Conservation (phyloP, 1,140 invertebrate species). For the Triops longicaudatus region DNA sequence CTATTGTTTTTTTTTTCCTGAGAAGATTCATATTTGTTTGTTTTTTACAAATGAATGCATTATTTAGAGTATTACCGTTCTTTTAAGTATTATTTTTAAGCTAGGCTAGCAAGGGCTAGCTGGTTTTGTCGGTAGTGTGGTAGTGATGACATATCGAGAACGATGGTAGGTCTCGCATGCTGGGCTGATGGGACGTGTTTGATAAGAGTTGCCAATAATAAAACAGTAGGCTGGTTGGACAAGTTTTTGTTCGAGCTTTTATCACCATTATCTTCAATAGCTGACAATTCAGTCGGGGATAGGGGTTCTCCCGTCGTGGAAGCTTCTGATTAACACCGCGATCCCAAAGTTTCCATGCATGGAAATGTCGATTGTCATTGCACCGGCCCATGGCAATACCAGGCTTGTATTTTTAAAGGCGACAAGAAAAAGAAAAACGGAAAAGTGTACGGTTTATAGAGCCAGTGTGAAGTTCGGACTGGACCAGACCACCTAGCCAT, state of each 20-base stretch:
- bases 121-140: not conserved
- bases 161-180: slow-evolving; percentile 9
- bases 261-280: slow-evolving; percentile 1
- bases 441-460: not conserved
- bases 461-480: not conserved
- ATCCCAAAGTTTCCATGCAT: not conserved
- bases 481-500: not conserved
- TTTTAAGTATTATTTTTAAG: not conserved
- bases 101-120: not conserved
- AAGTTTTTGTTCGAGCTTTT: slow-evolving; percentile 4
- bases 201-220: slow-evolving; percentile 4
- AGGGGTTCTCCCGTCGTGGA: not conserved
- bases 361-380: not conserved
- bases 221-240: slow-evolving; percentile 11
- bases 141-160: not conserved
- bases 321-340: not conserved
- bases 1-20: not conserved
- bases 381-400: not conserved
- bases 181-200: slow-evolving; percentile 10
- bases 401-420: not conserved
- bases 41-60: too few relatives aligned
- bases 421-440: not conserved
- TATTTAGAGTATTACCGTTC: too few relatives aligned
- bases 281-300: not conserved
- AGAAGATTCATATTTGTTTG: too few relatives aligned